Base-by-base conservation (phyloP, 1,140 invertebrate species). In the Zophobas morio region DNA sequence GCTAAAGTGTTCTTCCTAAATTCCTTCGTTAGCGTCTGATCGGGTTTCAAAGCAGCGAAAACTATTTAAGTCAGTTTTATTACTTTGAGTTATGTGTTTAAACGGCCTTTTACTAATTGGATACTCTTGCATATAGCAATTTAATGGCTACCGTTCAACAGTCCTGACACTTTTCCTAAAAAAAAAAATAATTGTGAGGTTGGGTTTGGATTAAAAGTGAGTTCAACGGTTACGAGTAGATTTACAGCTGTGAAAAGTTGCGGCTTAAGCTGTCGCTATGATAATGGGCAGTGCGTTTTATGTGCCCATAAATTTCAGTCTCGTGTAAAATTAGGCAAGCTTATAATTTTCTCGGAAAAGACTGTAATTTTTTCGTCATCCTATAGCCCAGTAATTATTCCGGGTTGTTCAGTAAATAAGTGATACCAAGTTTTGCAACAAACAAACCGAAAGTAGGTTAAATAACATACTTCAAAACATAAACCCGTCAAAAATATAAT, bases 381-480 rank as follows among this genome's bases (percentile, higher is more conserved):
- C 42, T 56, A 6, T 56, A 4, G 32, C 35, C 54, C 54, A 6
- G 39, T 42, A 66, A 66, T 66, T 40, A 39, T 39, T 60, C 56
- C 37, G 39, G 60, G 42, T 42, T 42, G 6, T 66, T 40, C 6
- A 8, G 42, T 32, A 39, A 63, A 63, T 63, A 63, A 63, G 60
- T 36, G 60, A 63, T 42, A 63, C 57, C 36, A 6, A 57, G 60
- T 66, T 66, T 66, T 66, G 60, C 60, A 66, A 66, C 60, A 42
- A 42, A 66, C 60, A 66, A 63, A 66, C 60, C 60, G 60, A 66
- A 66, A 66, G 60, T 66, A 66, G 60, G 60, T 66, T 66, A 66
- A 66, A 39, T 66, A 66, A 63, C 37, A 46, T 8, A 46, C 42
- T 46, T 20, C 20, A 46, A 46, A 8, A 46, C 42, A 63, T 63